phyloP scores from a whole-genome alignment of 1,140 invertebrate species.

The Brachionus paranguensis region DNA sequence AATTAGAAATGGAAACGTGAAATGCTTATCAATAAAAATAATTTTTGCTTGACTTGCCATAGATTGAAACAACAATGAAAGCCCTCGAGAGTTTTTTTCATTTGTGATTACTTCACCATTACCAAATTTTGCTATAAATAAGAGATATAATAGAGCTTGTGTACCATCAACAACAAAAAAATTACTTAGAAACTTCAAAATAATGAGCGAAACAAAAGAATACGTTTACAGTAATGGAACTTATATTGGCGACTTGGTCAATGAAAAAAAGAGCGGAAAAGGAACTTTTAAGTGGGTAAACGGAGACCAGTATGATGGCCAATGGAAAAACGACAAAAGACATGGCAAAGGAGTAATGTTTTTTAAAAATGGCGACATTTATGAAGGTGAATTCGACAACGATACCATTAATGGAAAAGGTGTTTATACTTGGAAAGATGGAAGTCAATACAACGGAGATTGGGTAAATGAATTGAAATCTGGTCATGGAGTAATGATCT shows the following conservation, averaged over 20 bases:
- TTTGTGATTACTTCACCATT: background rate
- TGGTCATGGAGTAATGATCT: background rate
- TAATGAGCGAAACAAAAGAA: slow-evolving; percentile 54
- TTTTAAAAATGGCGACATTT: background rate
- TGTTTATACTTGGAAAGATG: slow-evolving; percentile 15
- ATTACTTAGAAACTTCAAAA: slow-evolving; percentile 46
- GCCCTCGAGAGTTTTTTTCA: background rate
- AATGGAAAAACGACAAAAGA: slow-evolving; percentile 11
- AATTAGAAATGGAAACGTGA: background rate
- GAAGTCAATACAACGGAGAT: background rate
- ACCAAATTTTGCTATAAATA: background rate
- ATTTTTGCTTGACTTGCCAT: background rate
- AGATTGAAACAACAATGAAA: background rate
- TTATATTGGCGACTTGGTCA: background rate
- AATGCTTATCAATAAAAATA: background rate
- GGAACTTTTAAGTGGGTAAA: slow-evolving; percentile 41
- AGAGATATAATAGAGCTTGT: background rate
- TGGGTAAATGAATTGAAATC: background rate
- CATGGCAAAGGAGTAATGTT: slow-evolving; percentile 7
- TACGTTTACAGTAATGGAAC: slow-evolving; percentile 48
- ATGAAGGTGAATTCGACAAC: background rate
- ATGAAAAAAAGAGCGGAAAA: slow-evolving; percentile 4
- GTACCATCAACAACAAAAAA: background rate
- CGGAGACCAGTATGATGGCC: slow-evolving; percentile 7
- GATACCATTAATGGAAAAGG: slow-evolving; percentile 3